These are phyloP conservation scores for Rhinogobio ventralis DNA, from an alignment of 2,797 vertebrate species.

Conservation along the genomic window DNA sequence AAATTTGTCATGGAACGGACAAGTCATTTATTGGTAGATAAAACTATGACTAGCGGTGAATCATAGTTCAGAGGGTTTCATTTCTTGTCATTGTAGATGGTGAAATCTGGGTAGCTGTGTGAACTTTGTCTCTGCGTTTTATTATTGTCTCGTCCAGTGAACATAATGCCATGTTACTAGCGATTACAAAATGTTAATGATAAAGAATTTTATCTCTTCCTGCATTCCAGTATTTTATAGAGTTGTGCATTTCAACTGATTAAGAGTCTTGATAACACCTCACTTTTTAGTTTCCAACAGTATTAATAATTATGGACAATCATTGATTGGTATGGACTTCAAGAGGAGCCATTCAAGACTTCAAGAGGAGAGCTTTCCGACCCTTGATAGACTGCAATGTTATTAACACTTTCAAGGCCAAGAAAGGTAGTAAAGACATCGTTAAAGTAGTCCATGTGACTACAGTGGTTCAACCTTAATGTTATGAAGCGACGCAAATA, in stretches of 20 bases:
- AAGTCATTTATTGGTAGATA: conserved; percentile 8
- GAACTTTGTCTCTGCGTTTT: conserved; percentile 71
- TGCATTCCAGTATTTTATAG: conserved; percentile 36
- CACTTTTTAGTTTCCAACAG: background rate
- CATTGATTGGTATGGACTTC: background rate
- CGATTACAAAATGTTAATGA: conserved; percentile 62
- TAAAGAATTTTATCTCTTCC: conserved; percentile 64
- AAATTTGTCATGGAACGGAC: background rate
- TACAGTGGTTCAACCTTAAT: no score
- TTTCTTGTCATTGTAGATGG: conserved; percentile 55
- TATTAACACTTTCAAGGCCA: no score
- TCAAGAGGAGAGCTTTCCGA: background rate
- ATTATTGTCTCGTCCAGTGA: conserved; percentile 51
- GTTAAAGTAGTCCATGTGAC: no score
- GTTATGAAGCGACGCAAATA: no score
- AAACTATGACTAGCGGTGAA: conserved; percentile 35
- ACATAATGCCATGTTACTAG: conserved; percentile 40
- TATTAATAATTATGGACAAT: background rate
- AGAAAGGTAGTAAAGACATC: no score
- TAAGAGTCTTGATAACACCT: conserved; percentile 5
- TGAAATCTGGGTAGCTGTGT: conserved; percentile 61
- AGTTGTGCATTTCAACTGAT: background rate
- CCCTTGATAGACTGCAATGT: no score
- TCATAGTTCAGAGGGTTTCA: conserved; percentile 48
- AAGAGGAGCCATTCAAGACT: background rate